Evolutionary conservation across 2,797 vertebrate species (phyloP).

Genomic region (Parotocinclus haroldoi): DNA sequence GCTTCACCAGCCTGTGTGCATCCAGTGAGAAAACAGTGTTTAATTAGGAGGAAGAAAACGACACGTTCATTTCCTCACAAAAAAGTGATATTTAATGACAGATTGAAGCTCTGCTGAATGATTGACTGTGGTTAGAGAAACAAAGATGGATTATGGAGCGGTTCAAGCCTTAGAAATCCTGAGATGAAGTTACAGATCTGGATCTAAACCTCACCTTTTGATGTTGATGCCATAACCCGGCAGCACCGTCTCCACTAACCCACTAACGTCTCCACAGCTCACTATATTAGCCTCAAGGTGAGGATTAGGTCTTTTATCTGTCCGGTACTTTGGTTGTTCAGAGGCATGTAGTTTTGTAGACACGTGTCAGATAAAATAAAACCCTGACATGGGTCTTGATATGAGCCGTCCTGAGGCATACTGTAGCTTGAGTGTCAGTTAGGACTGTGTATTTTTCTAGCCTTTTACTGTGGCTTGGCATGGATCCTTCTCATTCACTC

Average conservation of each 20-base stretch:
- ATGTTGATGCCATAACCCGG: slow-evolving; percentile 7
- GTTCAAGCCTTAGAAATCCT: background rate
- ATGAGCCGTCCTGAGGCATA: slow-evolving; percentile 52
- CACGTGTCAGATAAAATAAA: slow-evolving; percentile 59
- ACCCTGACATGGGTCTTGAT: slow-evolving; percentile 51
- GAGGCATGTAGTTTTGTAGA: slow-evolving; percentile 56
- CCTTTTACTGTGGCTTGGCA: slow-evolving; percentile 49
- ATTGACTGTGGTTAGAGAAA: background rate
- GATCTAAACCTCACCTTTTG: slow-evolving; percentile 10
- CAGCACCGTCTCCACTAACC: slow-evolving; percentile 10
- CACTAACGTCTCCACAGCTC: too few species aligned
- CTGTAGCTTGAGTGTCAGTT: slow-evolving; percentile 46
- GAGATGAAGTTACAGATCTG: background rate
- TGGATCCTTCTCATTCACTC: slow-evolving; percentile 39
- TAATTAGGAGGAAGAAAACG: background rate
- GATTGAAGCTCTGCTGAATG: background rate
- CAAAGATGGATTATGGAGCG: background rate
- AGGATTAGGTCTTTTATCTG: slow-evolving; percentile 54
- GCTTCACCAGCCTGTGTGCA: slow-evolving; percentile 1
- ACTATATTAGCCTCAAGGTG: slow-evolving; percentile 64
- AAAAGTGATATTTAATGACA: background rate
- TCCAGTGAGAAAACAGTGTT: background rate
- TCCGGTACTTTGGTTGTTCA: slow-evolving; percentile 38
- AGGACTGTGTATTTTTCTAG: slow-evolving; percentile 47
- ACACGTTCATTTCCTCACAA: background rate